Conservation (phyloP, 2,888 invertebrate species). For the Chrysolina haemoptera region DNA sequence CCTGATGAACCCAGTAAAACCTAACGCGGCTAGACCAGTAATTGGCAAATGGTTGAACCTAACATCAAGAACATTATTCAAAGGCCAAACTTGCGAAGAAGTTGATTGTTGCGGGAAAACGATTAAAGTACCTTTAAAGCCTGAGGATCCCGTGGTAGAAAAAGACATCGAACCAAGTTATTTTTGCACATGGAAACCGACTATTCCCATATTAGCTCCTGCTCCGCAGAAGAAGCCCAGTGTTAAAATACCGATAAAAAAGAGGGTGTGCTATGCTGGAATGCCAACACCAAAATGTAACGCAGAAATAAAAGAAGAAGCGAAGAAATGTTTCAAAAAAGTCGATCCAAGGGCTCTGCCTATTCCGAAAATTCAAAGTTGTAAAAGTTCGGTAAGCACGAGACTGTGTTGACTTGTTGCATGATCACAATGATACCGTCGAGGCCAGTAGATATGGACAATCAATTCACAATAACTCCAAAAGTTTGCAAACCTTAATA, state of each 20-base stretch:
- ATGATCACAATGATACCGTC: too few relatives aligned
- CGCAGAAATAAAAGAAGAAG: conserved; percentile 36
- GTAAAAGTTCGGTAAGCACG: background rate
- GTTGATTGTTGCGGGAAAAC: conserved; percentile 45
- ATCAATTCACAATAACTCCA: too few relatives aligned
- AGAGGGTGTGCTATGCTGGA: conserved; percentile 41
- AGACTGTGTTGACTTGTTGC: too few relatives aligned
- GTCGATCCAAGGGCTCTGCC: conserved; percentile 4
- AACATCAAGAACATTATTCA: background rate
- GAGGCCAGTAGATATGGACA: too few relatives aligned
- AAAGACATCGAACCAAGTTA: conserved; percentile 53
- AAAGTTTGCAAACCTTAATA: too few relatives aligned
- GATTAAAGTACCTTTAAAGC: conserved; percentile 17
- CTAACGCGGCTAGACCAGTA: background rate
- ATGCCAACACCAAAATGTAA: conserved; percentile 38
- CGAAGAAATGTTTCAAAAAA: conserved; percentile 37
- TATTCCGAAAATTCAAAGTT: background rate
- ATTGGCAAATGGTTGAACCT: conserved; percentile 7
- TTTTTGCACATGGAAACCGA: conserved; percentile 58
- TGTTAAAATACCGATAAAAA: conserved; percentile 28
- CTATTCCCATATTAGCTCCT: conserved; percentile 48
- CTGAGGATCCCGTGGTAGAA: conserved; percentile 41
- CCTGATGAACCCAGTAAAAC: conserved; percentile 22
- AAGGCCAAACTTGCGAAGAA: conserved; percentile 37
- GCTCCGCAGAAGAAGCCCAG: conserved; percentile 23